Evolutionary conservation across 1,140 invertebrate genomes (phyloP).

Genomic region (Drosophila bocqueti): DNA sequence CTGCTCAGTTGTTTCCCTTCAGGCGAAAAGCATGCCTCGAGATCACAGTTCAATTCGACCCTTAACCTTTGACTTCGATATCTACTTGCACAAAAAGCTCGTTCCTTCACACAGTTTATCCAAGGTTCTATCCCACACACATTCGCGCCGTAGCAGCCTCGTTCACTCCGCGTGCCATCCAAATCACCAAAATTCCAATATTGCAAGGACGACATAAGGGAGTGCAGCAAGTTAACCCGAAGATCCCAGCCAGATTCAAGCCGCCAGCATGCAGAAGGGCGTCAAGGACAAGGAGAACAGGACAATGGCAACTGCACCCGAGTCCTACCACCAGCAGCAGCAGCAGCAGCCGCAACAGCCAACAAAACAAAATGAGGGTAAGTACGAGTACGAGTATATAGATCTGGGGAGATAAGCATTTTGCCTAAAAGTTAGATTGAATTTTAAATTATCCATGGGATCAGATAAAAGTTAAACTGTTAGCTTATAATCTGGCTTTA

Average conservation of each 20-base stretch:
- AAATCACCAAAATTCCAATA: constrained; percentile 15
- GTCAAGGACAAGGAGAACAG: constrained; percentile 60
- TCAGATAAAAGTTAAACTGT: neutral
- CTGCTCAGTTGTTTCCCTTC: neutral
- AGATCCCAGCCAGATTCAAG: neutral
- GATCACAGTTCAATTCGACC: constrained; percentile 29
- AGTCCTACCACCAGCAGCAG: constrained; percentile 18
- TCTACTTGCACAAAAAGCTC: constrained; percentile 23
- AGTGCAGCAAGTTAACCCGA: neutral
- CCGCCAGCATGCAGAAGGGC: constrained; percentile 56
- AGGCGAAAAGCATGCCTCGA: constrained; percentile 20
- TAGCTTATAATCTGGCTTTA: neutral
- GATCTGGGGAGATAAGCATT: neutral
- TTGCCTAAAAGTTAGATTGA: neutral
- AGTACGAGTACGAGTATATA: constrained; percentile 1
- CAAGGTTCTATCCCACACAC: neutral
- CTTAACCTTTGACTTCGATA: constrained; percentile 8
- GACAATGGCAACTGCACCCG: constrained; percentile 1
- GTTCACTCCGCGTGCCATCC: neutral
- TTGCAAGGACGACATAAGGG: constrained; percentile 7
- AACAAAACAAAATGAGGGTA: constrained; percentile 41
- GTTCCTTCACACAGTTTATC: constrained; percentile 14
- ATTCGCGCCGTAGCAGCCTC: neutral
- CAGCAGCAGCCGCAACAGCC: constrained; percentile 36
- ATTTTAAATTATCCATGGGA: neutral